Conservation (phyloP, 1,140 invertebrate genomes). For the Sitophilus oryzae region DNA sequence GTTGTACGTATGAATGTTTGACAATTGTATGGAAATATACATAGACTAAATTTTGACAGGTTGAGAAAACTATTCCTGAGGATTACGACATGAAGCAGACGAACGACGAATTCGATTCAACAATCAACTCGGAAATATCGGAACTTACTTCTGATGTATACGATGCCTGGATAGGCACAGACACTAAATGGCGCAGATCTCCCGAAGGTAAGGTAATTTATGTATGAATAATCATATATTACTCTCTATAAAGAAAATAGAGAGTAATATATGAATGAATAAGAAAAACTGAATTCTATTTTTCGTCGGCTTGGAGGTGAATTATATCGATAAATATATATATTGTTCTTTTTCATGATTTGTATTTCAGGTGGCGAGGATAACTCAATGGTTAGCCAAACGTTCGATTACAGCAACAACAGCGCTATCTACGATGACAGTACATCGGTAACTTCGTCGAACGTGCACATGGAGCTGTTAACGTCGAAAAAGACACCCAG, state of each 20-base stretch:
- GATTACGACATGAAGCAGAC: constrained; percentile 41
- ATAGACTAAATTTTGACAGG: too few relatives aligned
- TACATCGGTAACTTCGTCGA: constrained; percentile 51
- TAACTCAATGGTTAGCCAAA: constrained; percentile 46
- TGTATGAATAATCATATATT: background rate
- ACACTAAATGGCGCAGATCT: constrained; percentile 55
- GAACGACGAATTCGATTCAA: constrained; percentile 47
- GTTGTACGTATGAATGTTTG: too few relatives aligned
- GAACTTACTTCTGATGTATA: constrained; percentile 51
- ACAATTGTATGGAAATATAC: too few relatives aligned
- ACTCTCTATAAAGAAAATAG: too few relatives aligned
- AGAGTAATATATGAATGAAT: too few relatives aligned
- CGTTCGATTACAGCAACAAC: constrained; percentile 47
- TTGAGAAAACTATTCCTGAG: constrained; percentile 34
- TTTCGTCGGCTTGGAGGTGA: too few relatives aligned
- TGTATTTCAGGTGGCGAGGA: constrained; percentile 48
- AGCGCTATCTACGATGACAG: constrained; percentile 48
- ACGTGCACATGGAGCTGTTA: constrained; percentile 51
- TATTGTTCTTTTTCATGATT: background rate
- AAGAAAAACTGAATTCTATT: too few relatives aligned
- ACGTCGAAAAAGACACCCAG: constrained; percentile 46
- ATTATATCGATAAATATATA: too few relatives aligned
- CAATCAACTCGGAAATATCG: constrained; percentile 46
- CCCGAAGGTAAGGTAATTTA: constrained; percentile 47
- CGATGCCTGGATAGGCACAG: constrained; percentile 51